Evolutionary conservation across 2,888 invertebrate species (phyloP).

Genomic region (Sarcophaga caerulescens): DNA sequence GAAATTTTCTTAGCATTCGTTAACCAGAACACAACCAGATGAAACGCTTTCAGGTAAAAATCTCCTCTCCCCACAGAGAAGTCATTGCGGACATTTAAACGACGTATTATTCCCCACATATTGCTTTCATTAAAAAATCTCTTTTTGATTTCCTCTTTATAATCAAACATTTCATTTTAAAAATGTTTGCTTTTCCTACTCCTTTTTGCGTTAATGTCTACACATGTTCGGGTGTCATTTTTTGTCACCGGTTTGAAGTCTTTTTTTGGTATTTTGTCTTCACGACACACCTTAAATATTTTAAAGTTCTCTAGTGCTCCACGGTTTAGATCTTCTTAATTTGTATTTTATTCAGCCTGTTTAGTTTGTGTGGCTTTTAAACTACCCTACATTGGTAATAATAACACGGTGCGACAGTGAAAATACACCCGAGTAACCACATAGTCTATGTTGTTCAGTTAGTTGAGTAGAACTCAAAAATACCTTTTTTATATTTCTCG

Average conservation of each 20-base stretch:
- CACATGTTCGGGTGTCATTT: slow-evolving; percentile 48
- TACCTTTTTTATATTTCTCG: too few relatives aligned
- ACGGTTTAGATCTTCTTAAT: not conserved
- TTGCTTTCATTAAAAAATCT: not conserved
- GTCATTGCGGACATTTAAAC: too few relatives aligned
- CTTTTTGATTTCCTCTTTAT: not conserved
- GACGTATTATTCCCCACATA: too few relatives aligned
- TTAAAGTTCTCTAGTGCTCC: slow-evolving; percentile 8
- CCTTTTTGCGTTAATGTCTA: slow-evolving; percentile 8
- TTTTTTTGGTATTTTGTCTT: slow-evolving; percentile 6
- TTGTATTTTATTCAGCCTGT: not conserved
- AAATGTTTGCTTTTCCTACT: not conserved
- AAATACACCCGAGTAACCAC: too few relatives aligned
- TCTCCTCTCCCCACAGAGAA: too few relatives aligned
- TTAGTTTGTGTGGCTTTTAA: not conserved
- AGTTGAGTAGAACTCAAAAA: too few relatives aligned
- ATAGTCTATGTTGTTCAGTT: too few relatives aligned
- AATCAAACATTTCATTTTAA: not conserved
- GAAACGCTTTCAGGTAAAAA: too few relatives aligned
- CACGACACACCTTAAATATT: slow-evolving; percentile 56
- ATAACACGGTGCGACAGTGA: too few relatives aligned
- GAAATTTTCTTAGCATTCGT: too few relatives aligned
- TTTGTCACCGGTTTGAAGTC: not conserved
- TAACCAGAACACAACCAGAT: too few relatives aligned
- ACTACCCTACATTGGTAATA: not conserved